Percentiles rank a stretch among this genome's conserved stretches.
phyloP scores from a whole-genome alignment of 2,888 invertebrate species.

The Idaea biselata region DNA sequence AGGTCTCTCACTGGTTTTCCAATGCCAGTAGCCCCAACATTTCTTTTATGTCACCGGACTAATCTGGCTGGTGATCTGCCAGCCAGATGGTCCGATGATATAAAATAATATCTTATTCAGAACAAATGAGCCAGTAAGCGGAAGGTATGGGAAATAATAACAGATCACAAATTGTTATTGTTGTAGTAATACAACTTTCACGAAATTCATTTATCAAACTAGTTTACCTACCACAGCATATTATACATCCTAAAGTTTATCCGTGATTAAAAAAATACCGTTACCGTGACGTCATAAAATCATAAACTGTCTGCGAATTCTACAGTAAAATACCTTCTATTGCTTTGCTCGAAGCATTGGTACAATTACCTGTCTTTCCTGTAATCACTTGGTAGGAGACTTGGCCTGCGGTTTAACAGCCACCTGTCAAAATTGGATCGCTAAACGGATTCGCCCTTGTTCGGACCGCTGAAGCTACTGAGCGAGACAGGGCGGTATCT shows the following conservation, averaged over 20 bases:
- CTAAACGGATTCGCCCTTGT: too few relatives aligned
- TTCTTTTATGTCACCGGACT: too few relatives aligned
- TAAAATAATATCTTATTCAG: background rate
- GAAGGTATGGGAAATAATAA: background rate
- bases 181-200: background rate
- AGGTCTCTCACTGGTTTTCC: too few relatives aligned
- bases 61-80: too few relatives aligned
- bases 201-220: background rate
- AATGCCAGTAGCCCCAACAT: too few relatives aligned
- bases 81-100: too few relatives aligned
- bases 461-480: too few relatives aligned
- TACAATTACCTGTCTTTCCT: background rate
- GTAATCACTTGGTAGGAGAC: too few relatives aligned
- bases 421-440: too few relatives aligned
- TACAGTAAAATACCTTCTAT: background rate
- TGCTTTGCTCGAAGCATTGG: background rate
- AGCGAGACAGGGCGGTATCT: too few relatives aligned
- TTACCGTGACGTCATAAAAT: background rate
- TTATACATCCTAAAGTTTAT: background rate
- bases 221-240: too few relatives aligned
- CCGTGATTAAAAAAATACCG: constrained; percentile 1
- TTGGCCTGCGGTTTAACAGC: background rate
- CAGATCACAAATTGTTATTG: background rate
- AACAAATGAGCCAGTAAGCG: background rate
- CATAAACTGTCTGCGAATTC: background rate